Evolutionary conservation across 2,797 vertebrate species (phyloP), one percentile per base, ranked within the genome.

Genomic region (Galaxias olidus): DNA sequence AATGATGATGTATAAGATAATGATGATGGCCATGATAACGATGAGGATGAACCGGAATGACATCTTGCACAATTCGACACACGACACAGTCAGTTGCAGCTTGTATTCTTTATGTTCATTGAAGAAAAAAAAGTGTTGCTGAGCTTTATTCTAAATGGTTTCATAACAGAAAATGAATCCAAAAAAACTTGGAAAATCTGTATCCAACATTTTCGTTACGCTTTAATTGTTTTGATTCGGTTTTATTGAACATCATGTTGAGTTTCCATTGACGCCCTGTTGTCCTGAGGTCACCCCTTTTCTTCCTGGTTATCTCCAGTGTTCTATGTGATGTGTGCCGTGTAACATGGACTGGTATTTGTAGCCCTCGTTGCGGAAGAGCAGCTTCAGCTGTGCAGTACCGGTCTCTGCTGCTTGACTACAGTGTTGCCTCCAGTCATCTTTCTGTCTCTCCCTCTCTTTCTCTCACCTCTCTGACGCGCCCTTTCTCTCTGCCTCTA

Each of bases 401-500:
- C 87, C 63, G 0, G 19, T 66, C 66, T 70, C 67, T 75, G 64
- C 79, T 76, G 76, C 77, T 86, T 85, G 87, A 84, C 59, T 46
- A 82, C 85, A 81, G 65, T 83, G 76, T 84, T 83, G 78, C 79
- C 71, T 77, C 70, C 46, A 81, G 67, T 69, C 80, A 75, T 50
- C 58, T 59, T 44, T 74, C 75, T 75, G 59, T 57, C 59, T 65
- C 20, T 67, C 61, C 47, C 51, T 60, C 56, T 63, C 55, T 52
- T 19, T 65, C 61, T 76, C 65, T 55, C 11, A 15, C 51, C 18
- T 19, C 51, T 11, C 51, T 18, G 6, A 53, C 51, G 12, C 15
- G 7, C 15, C 19, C 15, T 53, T 4, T 19, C 30, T 20, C 14
- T 15, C 61, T 40, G 15, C 30, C 30, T 30, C 30, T 30, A 30